These are phyloP conservation scores for Anniella stebbinsi DNA, from an alignment of 2,797 vertebrate species.

Conservation along the genomic window DNA sequence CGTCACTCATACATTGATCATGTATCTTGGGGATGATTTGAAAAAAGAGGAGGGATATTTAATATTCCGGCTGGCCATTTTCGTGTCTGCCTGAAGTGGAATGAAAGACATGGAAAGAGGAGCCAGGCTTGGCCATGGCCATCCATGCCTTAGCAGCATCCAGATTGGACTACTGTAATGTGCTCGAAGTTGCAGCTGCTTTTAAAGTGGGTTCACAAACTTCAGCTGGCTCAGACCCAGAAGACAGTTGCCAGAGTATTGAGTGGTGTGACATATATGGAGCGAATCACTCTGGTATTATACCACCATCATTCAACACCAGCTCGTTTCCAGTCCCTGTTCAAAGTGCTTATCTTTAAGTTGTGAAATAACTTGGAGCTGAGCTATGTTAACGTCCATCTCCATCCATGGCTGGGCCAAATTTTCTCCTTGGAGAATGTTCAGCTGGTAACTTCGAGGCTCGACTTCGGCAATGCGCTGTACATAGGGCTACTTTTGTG, in stretches of 20 bases:
- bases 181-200: not conserved
- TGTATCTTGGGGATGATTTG: not conserved
- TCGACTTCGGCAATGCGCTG: too few relatives aligned
- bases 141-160: not conserved
- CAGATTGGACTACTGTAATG: not conserved
- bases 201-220: not conserved
- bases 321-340: not conserved
- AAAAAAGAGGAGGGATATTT: not conserved
- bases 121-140: not conserved
- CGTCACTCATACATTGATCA: not conserved
- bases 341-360: not conserved
- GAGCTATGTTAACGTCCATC: not conserved
- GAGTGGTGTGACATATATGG: not conserved
- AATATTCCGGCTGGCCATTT: not conserved
- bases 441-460: too few relatives aligned
- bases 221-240: not conserved
- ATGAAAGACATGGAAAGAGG: not conserved
- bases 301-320: not conserved
- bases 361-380: not conserved
- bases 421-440: not conserved
- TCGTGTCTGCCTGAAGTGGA: not conserved
- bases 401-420: not conserved
- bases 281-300: not conserved
- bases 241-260: not conserved
- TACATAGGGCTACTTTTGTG: too few relatives aligned